A percentile compares a stretch with the other conserved stretches of the same genome.
These are phyloP conservation scores for Ceratosolen solmsi DNA, from an alignment of 1,140 invertebrate genomes.

Conservation along the genomic window DNA sequence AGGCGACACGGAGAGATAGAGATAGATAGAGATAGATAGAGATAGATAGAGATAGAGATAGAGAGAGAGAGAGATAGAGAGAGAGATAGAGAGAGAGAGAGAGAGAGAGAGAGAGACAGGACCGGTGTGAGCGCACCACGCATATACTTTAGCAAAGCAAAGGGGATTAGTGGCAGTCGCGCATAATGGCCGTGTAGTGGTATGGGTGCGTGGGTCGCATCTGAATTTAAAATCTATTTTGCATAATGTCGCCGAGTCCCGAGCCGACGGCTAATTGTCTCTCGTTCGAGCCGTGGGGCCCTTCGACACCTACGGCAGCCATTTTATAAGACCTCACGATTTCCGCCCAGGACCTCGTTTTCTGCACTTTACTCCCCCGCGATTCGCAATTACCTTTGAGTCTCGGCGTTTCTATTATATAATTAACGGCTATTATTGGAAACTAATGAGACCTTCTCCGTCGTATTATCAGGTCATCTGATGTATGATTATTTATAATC, in stretches of 20 bases:
- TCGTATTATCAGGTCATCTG: too few species aligned
- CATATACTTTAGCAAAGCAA: constrained; percentile 20
- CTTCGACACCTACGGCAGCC: constrained; percentile 68
- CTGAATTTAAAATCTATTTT: constrained; percentile 74
- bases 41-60: too few species aligned
- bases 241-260: constrained; percentile 67
- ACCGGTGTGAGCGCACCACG: not conserved
- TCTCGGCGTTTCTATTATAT: too few species aligned
- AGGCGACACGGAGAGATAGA: constrained; percentile 7
- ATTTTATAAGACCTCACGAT: constrained; percentile 63
- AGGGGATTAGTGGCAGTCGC: constrained; percentile 30
- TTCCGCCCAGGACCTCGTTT: constrained; percentile 49
- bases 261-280: constrained; percentile 68
- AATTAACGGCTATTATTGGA: too few species aligned
- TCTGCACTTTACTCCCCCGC: not conserved
- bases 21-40: constrained; percentile 26
- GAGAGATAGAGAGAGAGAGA: constrained; percentile 11
- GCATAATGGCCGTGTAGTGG: constrained; percentile 27
- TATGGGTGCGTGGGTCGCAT: constrained; percentile 59
- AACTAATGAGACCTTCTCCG: too few species aligned
- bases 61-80: constrained; percentile 19
- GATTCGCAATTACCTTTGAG: too few species aligned
- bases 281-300: constrained; percentile 65
- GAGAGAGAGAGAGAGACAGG: constrained; percentile 22
- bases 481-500: too few species aligned